phyloP scores from a whole-genome alignment of 2,888 invertebrate genomes.

The Parnassius glacialis region DNA sequence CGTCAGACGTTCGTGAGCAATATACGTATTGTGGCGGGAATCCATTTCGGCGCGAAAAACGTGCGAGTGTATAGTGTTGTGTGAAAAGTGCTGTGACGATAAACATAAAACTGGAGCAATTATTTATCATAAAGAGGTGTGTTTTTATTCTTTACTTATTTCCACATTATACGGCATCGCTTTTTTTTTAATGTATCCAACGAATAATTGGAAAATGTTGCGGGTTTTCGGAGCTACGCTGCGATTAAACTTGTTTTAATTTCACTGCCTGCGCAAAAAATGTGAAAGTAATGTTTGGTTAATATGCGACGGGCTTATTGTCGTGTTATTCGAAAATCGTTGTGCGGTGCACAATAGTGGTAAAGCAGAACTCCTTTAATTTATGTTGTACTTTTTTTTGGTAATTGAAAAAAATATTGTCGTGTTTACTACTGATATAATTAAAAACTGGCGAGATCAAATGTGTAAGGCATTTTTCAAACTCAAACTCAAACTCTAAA shows the following conservation, averaged over 20 bases:
- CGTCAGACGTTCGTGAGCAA: conserved; percentile 12
- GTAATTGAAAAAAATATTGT: too few relatives aligned
- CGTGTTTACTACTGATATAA: too few relatives aligned
- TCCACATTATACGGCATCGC: not conserved
- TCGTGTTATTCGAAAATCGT: conserved; percentile 8
- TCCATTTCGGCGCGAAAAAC: conserved; percentile 25
- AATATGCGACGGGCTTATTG: conserved; percentile 9
- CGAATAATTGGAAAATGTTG: conserved; percentile 11
- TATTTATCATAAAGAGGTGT: conserved; percentile 21
- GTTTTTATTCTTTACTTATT: conserved; percentile 10
- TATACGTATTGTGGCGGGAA: conserved; percentile 10
- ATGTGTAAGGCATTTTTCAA: too few relatives aligned
- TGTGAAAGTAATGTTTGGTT: conserved; percentile 25
- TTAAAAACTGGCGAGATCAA: too few relatives aligned
- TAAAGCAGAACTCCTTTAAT: not conserved
- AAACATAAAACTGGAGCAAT: conserved; percentile 25
- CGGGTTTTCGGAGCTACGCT: conserved; percentile 7
- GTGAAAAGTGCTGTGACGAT: conserved; percentile 23
- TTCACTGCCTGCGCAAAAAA: conserved; percentile 21
- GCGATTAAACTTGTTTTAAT: conserved; percentile 23
- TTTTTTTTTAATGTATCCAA: conserved; percentile 4
- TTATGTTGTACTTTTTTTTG: too few relatives aligned
- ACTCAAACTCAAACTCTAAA: too few relatives aligned
- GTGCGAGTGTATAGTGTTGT: conserved; percentile 24
- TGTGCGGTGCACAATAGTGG: not conserved